phyloP scores from a whole-genome alignment of 2,113 vertebrate species.

The Stomatorhinus ivindoensis region DNA sequence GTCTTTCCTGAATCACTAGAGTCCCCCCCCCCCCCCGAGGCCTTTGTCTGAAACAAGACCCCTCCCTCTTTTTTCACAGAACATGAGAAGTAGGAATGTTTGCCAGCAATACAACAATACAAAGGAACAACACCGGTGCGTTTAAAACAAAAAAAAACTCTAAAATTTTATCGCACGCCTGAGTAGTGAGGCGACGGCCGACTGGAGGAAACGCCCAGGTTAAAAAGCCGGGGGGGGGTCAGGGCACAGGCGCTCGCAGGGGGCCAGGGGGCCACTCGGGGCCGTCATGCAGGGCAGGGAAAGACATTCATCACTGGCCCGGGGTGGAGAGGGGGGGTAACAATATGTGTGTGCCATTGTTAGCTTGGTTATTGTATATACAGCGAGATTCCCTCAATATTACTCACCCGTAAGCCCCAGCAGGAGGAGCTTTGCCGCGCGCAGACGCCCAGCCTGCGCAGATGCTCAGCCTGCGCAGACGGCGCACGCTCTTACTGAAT shows the following conservation, averaged over 20 bases:
- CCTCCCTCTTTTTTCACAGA: constrained; percentile 28
- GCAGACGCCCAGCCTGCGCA: constrained; percentile 15
- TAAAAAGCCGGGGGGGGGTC: constrained; percentile 42
- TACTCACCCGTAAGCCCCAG: constrained; percentile 36
- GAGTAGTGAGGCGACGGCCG: neutral
- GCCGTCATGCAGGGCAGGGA: constrained; percentile 44
- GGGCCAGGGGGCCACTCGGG: constrained; percentile 42
- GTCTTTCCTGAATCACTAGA: constrained; percentile 7
- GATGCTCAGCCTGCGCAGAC: neutral
- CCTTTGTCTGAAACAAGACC: constrained; percentile 33
- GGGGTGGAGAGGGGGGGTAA: constrained; percentile 38
- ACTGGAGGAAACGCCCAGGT: constrained; percentile 25
- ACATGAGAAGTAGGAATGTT: constrained; percentile 12
- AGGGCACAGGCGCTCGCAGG: constrained; percentile 32
- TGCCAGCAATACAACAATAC: constrained; percentile 28
- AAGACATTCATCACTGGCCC: constrained; percentile 51
- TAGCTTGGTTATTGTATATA: constrained; percentile 44
- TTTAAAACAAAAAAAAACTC: neutral
- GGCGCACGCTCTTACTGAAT: neutral
- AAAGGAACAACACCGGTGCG: neutral
- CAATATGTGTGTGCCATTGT: constrained; percentile 52
- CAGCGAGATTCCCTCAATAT: constrained; percentile 27
- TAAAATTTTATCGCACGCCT: constrained; percentile 9
- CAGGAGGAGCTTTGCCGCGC: constrained; percentile 8
- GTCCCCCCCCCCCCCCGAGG: constrained; percentile 14